Base-by-base conservation (phyloP, 2,113 vertebrate species). In the Centropristis striata region DNA sequence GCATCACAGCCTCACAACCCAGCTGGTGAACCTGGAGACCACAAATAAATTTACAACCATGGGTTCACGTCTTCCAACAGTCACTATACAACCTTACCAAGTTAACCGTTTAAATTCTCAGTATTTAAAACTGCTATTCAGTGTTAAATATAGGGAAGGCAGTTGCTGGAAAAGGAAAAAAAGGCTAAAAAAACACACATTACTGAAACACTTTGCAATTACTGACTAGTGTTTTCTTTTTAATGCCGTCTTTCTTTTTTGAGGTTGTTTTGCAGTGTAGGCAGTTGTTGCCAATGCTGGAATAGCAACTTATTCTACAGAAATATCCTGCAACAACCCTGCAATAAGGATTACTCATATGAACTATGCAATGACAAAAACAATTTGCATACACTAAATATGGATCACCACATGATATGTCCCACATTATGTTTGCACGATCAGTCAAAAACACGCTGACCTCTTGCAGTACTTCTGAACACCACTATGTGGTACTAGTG, bases 1-100 rank as follows among this genome's bases (percentile, higher is more conserved):
- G 89, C 75, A 97, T 99, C 57, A 99, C 98, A 8, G 98, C 98
- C 89, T 99, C 98, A 47, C 98, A 99, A 71, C 98, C 98, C 78
- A 99, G 90, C 90, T 98, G 98, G 87, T 99, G 98, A 86, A 99
- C 98, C 98, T 99, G 71, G 21, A 87, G 46, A 67, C 65, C 16
- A 55, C 14, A 49, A 2, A 18, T 15, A 0, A 46, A 20, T 15
- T 64, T 8, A 32, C 2, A 54, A 21, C 15, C 28, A 27, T 0
- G 8, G 20, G 1, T 15, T 41, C 15, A 28, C 36, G 15, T 37
- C 25, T 64, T 37, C 11, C 12, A 20, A 23, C 7, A 16, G 28
- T n/a, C 51, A 41, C 11, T 14, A 42, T 2, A 12, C 12, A 51
- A 21, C 5, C 13, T 0, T 1, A 13, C 6, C 32, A 32, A 32